These are phyloP conservation scores for Triplophysa bombifrons DNA, from an alignment of 2,797 vertebrate species.

Conservation along the genomic window DNA sequence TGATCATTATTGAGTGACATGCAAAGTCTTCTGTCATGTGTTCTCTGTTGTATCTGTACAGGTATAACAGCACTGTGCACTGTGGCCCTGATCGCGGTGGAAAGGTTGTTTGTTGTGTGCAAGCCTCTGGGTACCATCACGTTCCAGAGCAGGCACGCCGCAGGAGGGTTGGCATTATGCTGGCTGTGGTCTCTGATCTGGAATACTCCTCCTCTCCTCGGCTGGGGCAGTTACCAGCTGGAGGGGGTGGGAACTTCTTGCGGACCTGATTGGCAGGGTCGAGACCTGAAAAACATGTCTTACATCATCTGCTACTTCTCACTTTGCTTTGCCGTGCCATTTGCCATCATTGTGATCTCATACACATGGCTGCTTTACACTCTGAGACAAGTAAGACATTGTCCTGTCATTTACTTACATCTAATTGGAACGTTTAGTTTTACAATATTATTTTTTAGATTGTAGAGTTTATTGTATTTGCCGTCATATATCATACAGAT, in stretches of 20 bases:
- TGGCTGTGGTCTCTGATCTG: slow-evolving; percentile 80
- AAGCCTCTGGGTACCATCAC: slow-evolving; percentile 71
- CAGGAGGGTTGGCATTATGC: slow-evolving; percentile 66
- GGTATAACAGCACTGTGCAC: slow-evolving; percentile 78
- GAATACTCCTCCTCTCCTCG: slow-evolving; percentile 76
- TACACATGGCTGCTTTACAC: slow-evolving; percentile 74
- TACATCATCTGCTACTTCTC: slow-evolving; percentile 76
- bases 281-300: slow-evolving; percentile 71
- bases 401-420: not conserved
- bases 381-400: slow-evolving; percentile 70
- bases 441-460: too few species aligned
- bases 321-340: slow-evolving; percentile 77
- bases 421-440: not conserved
- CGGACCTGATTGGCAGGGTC: slow-evolving; percentile 77
- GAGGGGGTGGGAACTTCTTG: slow-evolving; percentile 80
- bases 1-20: not conserved
- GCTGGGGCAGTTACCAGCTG: slow-evolving; percentile 78
- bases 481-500: too few species aligned
- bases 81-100: slow-evolving; percentile 75
- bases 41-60: slow-evolving; percentile 47
- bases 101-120: slow-evolving; percentile 76
- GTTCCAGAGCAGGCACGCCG: slow-evolving; percentile 70
- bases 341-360: slow-evolving; percentile 70
- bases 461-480: too few species aligned
- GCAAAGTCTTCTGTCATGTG: not conserved